Percentiles rank a stretch among this genome's conserved stretches.
Evolutionary conservation across 2,113 vertebrate species (phyloP).

Genomic region (Hippoglossus stenolepis): DNA sequence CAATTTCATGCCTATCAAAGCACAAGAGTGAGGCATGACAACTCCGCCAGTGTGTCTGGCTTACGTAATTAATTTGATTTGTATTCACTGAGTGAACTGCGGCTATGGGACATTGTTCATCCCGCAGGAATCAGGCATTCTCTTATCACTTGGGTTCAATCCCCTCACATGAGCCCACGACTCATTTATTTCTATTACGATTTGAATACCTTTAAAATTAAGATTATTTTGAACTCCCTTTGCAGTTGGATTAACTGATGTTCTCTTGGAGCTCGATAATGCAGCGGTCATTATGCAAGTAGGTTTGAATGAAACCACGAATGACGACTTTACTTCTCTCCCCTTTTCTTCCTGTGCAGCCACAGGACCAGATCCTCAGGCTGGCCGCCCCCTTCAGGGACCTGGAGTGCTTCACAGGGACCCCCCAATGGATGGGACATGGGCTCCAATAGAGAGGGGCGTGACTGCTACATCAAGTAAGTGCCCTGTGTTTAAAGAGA

Average conservation of each 20-base stretch:
- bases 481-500: constrained; percentile 72
- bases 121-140: constrained; percentile 42
- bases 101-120: constrained; percentile 68
- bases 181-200: constrained; percentile 31
- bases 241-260: background rate
- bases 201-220: constrained; percentile 6
- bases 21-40: constrained; percentile 73
- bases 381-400: constrained; percentile 92
- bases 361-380: constrained; percentile 94
- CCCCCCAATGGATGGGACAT: constrained; percentile 98
- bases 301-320: constrained; percentile 3
- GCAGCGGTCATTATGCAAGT: background rate
- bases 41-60: constrained; percentile 57
- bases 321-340: background rate
- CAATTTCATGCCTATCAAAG: constrained; percentile 77
- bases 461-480: constrained; percentile 96
- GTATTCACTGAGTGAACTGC: constrained; percentile 63
- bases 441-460: constrained; percentile 93
- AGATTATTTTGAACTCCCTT: background rate
- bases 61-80: constrained; percentile 77
- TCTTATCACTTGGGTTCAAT: constrained; percentile 35
- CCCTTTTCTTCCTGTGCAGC: constrained; percentile 76
- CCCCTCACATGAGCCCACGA: background rate
- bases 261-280: background rate
- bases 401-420: constrained; percentile 92